Percentiles rank a stretch among this genome's conserved stretches.
Conservation (phyloP, 2,888 invertebrate species). For the Trimorus sp. region DNA sequence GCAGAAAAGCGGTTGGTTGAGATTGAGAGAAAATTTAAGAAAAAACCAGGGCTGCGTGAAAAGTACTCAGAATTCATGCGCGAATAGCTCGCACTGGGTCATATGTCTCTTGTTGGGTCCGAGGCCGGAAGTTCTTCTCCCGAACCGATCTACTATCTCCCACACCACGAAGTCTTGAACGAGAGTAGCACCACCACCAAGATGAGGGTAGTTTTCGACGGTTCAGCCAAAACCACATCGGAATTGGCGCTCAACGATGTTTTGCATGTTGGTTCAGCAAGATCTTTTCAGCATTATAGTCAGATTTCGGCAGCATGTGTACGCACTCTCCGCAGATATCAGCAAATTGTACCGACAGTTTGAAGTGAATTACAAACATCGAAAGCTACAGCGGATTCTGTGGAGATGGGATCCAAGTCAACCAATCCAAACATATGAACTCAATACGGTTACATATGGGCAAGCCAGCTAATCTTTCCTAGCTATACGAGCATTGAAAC, state of each 20-base stretch:
- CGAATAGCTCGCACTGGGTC: slow-evolving; percentile 42
- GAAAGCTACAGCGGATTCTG: slow-evolving; percentile 4
- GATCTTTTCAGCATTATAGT: neutral
- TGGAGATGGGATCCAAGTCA: neutral
- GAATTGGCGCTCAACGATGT: neutral
- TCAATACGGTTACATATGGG: slow-evolving; percentile 15
- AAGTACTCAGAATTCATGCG: slow-evolving; percentile 33
- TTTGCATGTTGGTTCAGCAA: neutral
- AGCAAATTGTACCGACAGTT: neutral
- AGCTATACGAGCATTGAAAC: neutral
- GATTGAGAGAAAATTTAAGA: slow-evolving; percentile 34
- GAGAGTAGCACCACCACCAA: neutral
- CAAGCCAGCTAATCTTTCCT: slow-evolving; percentile 4
- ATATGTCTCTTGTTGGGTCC: slow-evolving; percentile 25
- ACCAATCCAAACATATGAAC: slow-evolving; percentile 1
- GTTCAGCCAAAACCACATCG: neutral
- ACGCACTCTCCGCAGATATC: neutral
- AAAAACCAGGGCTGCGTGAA: slow-evolving; percentile 21
- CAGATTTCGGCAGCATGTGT: slow-evolving; percentile 4
- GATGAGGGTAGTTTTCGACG: neutral
- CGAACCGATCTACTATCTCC: neutral
- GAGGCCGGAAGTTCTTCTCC: neutral
- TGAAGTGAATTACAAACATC: neutral
- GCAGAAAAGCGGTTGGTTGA: too few species aligned
- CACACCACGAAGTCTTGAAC: neutral